Evolutionary conservation across 2,113 vertebrate species (phyloP).

Genomic region (Typhlomys cinereus): DNA sequence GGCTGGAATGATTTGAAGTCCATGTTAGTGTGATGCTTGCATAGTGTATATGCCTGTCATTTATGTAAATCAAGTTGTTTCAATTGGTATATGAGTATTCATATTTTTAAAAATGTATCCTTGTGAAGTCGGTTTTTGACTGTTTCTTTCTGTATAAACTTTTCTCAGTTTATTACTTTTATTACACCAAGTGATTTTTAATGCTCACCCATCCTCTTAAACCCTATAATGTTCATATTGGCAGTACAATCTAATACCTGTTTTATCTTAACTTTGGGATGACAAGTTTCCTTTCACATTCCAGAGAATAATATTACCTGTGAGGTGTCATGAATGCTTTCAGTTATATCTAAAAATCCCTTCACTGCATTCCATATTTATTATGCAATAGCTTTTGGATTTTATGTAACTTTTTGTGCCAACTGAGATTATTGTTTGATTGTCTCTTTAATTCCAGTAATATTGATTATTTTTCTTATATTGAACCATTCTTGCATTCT

Average conservation of each 20-base stretch:
- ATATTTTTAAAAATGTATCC: not conserved
- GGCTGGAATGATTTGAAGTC: accelerated
- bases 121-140: not conserved
- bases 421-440: not conserved
- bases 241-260: not conserved
- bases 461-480: too few relatives aligned
- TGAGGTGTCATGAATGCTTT: too few relatives aligned
- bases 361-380: too few relatives aligned
- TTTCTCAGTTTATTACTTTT: not conserved
- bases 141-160: not conserved
- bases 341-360: too few relatives aligned
- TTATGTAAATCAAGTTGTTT: not conserved
- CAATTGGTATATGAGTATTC: not conserved
- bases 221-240: not conserved
- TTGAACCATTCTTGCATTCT: too few relatives aligned
- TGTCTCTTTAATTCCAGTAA: not conserved
- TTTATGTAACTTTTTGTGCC: not conserved
- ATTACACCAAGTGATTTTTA: not conserved
- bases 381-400: too few relatives aligned
- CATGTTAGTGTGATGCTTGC: accelerated
- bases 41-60: not conserved
- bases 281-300: not conserved
- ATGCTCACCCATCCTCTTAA: not conserved
- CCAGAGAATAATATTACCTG: not conserved
- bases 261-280: not conserved